phyloP scores from a whole-genome alignment of 2,797 vertebrate genomes.

The Nannoperca australis region DNA sequence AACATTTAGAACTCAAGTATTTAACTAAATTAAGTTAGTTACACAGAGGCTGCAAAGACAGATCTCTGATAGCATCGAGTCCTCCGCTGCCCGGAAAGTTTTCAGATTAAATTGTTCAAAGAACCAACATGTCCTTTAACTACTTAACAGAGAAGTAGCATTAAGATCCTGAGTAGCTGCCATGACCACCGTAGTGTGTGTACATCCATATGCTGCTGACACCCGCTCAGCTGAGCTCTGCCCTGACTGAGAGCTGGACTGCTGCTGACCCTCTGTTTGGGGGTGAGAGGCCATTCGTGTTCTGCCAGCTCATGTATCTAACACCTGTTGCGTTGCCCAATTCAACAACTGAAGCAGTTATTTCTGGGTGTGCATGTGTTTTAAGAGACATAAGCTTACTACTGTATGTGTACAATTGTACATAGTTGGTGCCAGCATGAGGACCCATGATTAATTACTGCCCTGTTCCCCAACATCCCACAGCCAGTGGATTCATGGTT shows the following conservation, averaged over 20 bases:
- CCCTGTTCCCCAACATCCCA: neutral
- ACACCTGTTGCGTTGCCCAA: conserved; percentile 52
- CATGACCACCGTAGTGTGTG: neutral
- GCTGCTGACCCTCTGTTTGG: conserved; percentile 34
- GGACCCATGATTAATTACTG: neutral
- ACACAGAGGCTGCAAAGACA: neutral
- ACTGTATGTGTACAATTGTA: conserved; percentile 44
- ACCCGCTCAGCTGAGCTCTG: conserved; percentile 11
- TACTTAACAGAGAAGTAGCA: neutral
- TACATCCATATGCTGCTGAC: neutral
- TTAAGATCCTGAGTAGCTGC: neutral
- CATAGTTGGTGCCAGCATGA: conserved; percentile 7
- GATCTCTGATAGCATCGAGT: too few relatives aligned
- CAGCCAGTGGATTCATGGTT: neutral
- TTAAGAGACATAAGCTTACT: conserved; percentile 18
- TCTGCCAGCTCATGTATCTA: conserved; percentile 52
- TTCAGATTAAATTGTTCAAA: neutral
- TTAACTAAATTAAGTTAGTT: neutral
- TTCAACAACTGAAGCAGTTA: conserved; percentile 30
- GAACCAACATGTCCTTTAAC: too few relatives aligned
- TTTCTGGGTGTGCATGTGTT: conserved; percentile 31
- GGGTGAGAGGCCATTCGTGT: conserved; percentile 21
- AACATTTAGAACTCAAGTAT: neutral
- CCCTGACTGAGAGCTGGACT: conserved; percentile 26
- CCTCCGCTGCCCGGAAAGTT: neutral